phyloP scores from a whole-genome alignment of 2,888 invertebrate species.

The Hermaeophaga mercurialis region DNA sequence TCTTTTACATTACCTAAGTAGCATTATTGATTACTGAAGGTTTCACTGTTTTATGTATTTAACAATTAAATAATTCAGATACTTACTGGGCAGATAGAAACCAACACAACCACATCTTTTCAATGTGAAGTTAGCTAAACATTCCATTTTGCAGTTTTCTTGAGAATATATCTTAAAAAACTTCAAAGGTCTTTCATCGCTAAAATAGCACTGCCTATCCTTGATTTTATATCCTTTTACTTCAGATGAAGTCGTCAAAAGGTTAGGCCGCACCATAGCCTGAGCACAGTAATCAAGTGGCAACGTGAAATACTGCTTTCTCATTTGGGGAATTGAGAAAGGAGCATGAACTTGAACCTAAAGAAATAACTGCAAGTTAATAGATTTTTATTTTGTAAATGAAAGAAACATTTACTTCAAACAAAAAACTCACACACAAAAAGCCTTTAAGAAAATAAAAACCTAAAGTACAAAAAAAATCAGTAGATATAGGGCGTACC shows the following conservation, averaged over 20 bases:
- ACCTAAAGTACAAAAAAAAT: no score
- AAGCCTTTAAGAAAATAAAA: no score
- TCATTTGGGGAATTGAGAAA: slow-evolving; percentile 68
- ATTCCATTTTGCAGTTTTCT: slow-evolving; percentile 73
- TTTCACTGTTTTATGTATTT: no score
- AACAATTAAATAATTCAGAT: no score
- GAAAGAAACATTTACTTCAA: no score
- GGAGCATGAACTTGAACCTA: slow-evolving; percentile 69
- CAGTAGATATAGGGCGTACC: no score
- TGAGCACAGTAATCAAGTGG: slow-evolving; percentile 70
- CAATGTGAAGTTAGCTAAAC: slow-evolving; percentile 69
- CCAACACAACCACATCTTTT: slow-evolving; percentile 55
- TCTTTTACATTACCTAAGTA: slow-evolving; percentile 40
- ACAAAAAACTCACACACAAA: no score
- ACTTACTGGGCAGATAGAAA: slow-evolving; percentile 67
- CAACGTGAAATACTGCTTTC: slow-evolving; percentile 70
- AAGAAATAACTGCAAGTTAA: no score
- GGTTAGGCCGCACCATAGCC: slow-evolving; percentile 70
- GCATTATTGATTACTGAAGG: no score
- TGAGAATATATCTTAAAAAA: slow-evolving; percentile 73
- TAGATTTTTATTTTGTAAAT: no score
- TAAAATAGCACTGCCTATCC: slow-evolving; percentile 71
- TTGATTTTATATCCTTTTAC: slow-evolving; percentile 65
- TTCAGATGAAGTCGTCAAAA: slow-evolving; percentile 71
- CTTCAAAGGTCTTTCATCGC: slow-evolving; percentile 64